Base-by-base conservation (phyloP, 2,888 invertebrate genomes). In the Thera britannica region DNA sequence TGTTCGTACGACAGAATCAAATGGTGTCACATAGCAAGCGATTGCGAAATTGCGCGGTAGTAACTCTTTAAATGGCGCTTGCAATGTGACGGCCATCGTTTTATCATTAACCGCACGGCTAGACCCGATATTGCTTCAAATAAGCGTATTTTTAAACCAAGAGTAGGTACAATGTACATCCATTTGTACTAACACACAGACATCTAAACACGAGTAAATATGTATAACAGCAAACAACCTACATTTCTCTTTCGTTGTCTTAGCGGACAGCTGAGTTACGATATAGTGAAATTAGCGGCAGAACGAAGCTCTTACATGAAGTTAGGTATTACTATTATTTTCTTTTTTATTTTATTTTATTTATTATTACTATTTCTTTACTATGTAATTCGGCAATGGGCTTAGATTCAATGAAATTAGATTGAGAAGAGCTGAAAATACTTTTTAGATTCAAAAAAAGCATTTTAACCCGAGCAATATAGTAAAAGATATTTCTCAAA, bases 241-340 rank as follows among this genome's bases (percentile, higher is more conserved):
- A 90, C 82, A 80, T 87, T 90, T 86, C 89, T 89, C 90, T 79
- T 92, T 93, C 93, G 93, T 93, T 93, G 93, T 92, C 83, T 89
- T 82, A 80, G 80, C 88, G 93, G 93, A 93, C 90, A 89, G 89
- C 82, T 83, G 83, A 77, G 85, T 85, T 87, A 80, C 73, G 72
- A 80, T 68, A 78, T 74, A 80, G 80, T 44, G 58, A 64, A 68
- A 59, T 54, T 46, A 35, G 35, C 7, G n/a, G 34, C 51, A 51
- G 6, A 57, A 65, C 51, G 60, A 23, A 59, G 56, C 56, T 60
- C 56, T 60, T 38, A 44, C 57, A 57, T 57, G 58, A 58, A 58
- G 58, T 58, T 58, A 2, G 34, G 23, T 23, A 23, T n/a, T n/a
- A n/a, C n/a, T n/a, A n/a, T n/a, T n/a, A n/a, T n/a, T n/a, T n/a